Evolutionary conservation across 2,113 vertebrate genomes (phyloP), one percentile per base, ranked within the genome.

Genomic region (cat (Felis catus)): DNA sequence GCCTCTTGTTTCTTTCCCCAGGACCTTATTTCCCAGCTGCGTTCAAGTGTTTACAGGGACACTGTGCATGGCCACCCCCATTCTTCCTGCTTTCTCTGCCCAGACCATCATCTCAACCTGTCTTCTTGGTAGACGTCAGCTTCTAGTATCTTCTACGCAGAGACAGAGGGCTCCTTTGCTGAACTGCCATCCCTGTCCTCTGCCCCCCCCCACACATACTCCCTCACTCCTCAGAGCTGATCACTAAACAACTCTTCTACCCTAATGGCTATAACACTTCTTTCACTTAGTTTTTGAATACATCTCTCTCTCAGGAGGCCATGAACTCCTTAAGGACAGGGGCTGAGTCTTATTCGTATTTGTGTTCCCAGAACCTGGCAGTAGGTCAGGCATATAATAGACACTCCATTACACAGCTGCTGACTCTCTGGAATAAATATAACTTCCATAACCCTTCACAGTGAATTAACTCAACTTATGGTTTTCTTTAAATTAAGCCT

Each of bases 401-500:
- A 74, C 2, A 76, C n/a, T 18, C 51, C 21, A 1, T 83, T 84
- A 80, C 65, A 90, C 33, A 61, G 90, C 23, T 61, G 73, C 71
- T 33, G 74, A 95, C 58, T 92, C 63, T 96, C 61, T 89, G 33
- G 55, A 95, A 68, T 58, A 95, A 93, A 68, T 95, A 87, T 39
- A 97, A 82, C 73, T 94, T 91, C 76, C 13, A 76, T 95, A 95
- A 88, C 76, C 83, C 87, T 98, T 95, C 80, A 79, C 51, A 96
- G 84, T 91, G 94, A 97, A 76, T 94, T 93, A 82, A 61, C 94
- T 95, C 97, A 93, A 63, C 45, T 94, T 95, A 94, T n/a, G 76
- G 74, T 96, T 90, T 84, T 79, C 80, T 94, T 97, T 95, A 95
- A 95, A 95, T 94, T 81, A 97, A 95, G 73, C 65, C 48, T 96